Conservation (phyloP, 2,888 invertebrate species). For the Aspidiotus rigidus region DNA sequence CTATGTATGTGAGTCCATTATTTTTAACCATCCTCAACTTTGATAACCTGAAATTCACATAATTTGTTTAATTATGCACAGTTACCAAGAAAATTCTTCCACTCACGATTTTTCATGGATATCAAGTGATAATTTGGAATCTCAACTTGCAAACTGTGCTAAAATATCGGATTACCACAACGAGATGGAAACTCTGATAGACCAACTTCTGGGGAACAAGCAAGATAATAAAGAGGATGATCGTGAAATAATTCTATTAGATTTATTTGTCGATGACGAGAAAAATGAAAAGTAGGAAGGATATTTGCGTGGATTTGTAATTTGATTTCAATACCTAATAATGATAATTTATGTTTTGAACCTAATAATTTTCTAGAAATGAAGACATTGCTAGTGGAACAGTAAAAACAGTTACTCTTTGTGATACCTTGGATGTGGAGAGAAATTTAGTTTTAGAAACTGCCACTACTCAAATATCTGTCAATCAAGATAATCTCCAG, state of each 20-base stretch:
- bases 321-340: too few relatives aligned
- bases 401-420: too few relatives aligned
- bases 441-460: background rate
- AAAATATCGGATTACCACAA: background rate
- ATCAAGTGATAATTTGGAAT: slow-evolving; percentile 13
- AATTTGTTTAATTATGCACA: slow-evolving; percentile 4
- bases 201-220: slow-evolving; percentile 12
- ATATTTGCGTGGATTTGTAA: too few relatives aligned
- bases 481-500: too few relatives aligned
- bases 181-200: slow-evolving; percentile 24
- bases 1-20: slow-evolving; percentile 19
- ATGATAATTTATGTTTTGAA: too few relatives aligned
- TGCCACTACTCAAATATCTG: background rate
- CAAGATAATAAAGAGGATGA: background rate
- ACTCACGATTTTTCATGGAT: slow-evolving; percentile 22
- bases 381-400: too few relatives aligned
- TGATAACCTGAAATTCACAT: background rate
- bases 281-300: too few relatives aligned
- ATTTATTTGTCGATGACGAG: slow-evolving; percentile 6
- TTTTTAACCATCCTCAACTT: background rate
- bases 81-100: slow-evolving; percentile 17
- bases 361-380: too few relatives aligned
- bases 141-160: slow-evolving; percentile 2
- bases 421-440: background rate
- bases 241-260: slow-evolving; percentile 20